These are phyloP conservation scores for Agonopterix alstromeriana DNA, from an alignment of 2,888 invertebrate genomes.

Conservation along the genomic window DNA sequence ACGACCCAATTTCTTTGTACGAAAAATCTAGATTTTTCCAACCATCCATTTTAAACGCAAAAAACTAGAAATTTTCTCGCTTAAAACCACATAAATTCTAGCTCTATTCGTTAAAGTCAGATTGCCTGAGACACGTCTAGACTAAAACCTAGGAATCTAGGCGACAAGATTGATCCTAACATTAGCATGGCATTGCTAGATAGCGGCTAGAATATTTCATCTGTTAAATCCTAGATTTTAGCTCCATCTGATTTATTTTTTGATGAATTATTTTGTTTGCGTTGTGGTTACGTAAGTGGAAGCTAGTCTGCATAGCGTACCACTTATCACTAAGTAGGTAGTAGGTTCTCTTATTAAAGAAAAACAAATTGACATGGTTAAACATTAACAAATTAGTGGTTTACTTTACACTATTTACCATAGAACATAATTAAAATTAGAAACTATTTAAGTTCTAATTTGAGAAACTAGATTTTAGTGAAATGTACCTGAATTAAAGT, in stretches of 20 bases:
- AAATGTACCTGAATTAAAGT: too few species aligned
- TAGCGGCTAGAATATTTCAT: not conserved
- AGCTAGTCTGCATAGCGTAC: not conserved
- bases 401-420: too few species aligned
- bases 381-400: too few species aligned
- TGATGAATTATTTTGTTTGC: too few species aligned
- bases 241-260: too few species aligned
- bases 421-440: too few species aligned
- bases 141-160: slow-evolving; percentile 11
- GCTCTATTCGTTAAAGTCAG: slow-evolving; percentile 1
- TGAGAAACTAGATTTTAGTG: too few species aligned
- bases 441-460: too few species aligned
- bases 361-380: too few species aligned
- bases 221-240: not conserved
- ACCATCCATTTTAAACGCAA: not conserved
- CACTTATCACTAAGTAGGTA: too few species aligned
- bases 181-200: slow-evolving; percentile 10
- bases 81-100: not conserved
- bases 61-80: not conserved
- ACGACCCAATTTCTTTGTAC: too few species aligned
- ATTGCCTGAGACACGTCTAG: slow-evolving; percentile 7
- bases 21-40: not conserved
- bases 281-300: slow-evolving; percentile 2
- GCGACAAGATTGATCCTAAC: slow-evolving; percentile 16
- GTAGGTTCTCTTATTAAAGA: too few species aligned